Percentiles rank a stretch among this genome's conserved stretches.
These are phyloP conservation scores for Aurelia aurita DNA, from an alignment of 30 jellyfish, hydroid and myxozoan genomes.

Conservation along the genomic window DNA sequence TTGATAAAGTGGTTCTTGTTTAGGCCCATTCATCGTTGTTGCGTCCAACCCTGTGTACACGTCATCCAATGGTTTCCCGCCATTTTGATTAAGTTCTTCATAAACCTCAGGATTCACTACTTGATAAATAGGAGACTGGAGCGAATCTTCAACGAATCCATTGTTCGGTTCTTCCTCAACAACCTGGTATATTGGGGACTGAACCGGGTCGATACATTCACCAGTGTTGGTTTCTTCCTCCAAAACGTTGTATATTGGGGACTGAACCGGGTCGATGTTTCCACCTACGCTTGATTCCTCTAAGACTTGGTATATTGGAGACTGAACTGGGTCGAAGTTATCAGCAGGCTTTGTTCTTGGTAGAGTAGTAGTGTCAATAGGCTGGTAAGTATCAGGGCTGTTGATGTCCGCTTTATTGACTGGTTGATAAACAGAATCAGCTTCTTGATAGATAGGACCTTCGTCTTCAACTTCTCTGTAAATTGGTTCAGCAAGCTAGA, in stretches of 20 bases:
- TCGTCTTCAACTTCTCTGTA: constrained; percentile 34
- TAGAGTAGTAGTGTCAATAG: neutral
- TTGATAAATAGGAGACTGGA: constrained; percentile 42
- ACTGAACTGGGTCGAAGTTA: neutral
- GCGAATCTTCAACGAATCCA: neutral
- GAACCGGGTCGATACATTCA: neutral
- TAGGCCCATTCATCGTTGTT: no score
- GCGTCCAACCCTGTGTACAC: no score
- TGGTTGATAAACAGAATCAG: constrained; percentile 7
- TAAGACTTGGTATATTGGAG: neutral
- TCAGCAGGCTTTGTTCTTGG: neutral
- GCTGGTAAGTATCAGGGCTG: constrained; percentile 23
- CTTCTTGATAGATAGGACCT: constrained; percentile 35
- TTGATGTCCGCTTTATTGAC: neutral
- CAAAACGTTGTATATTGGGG: constrained; percentile 24
- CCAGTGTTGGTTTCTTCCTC: neutral
- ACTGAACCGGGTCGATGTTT: neutral
- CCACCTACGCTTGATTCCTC: neutral
- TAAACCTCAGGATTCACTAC: no score
- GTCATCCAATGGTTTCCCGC: no score
- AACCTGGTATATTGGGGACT: constrained; percentile 1
- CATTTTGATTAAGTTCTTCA: no score
- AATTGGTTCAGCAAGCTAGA: constrained; percentile 26
- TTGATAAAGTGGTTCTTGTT: no score
- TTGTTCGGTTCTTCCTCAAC: neutral